These are phyloP conservation scores for Kryptolebias ocellatus DNA, from an alignment of 2,797 vertebrate species.

Conservation along the genomic window DNA sequence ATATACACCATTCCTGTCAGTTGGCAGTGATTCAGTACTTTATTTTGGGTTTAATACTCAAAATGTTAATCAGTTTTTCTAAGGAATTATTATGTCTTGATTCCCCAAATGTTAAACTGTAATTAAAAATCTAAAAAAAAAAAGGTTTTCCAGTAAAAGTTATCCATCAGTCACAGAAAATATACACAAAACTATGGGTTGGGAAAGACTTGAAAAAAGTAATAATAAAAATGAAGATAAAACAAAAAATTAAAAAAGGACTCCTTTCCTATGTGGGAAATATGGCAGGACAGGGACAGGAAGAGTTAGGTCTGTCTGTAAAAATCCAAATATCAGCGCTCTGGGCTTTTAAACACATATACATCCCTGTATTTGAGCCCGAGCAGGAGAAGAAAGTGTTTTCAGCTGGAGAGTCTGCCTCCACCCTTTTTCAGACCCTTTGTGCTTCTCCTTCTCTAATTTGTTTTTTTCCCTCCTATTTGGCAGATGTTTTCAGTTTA, in stretches of 20 bases:
- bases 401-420: constrained; percentile 19
- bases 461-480: too few species aligned
- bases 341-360: constrained; percentile 43
- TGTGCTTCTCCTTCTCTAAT: constrained; percentile 6
- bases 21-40: too few species aligned
- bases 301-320: constrained; percentile 34
- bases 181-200: constrained; percentile 13
- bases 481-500: constrained; percentile 22
- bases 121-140: constrained; percentile 1
- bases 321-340: constrained; percentile 38
- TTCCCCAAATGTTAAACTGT: background rate
- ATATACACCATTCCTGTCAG: too few species aligned
- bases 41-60: background rate
- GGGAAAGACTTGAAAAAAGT: constrained; percentile 20
- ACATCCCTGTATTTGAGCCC: constrained; percentile 36
- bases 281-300: constrained; percentile 56
- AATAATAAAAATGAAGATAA: background rate
- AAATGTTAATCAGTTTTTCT: background rate
- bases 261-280: constrained; percentile 51
- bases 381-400: constrained; percentile 13
- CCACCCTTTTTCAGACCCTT: constrained; percentile 49
- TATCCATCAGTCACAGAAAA: constrained; percentile 21
- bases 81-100: background rate
- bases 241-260: constrained; percentile 1
- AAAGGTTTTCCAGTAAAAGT: background rate